Conservation (phyloP, 2,888 invertebrate genomes). For the Andrena dorsata region DNA sequence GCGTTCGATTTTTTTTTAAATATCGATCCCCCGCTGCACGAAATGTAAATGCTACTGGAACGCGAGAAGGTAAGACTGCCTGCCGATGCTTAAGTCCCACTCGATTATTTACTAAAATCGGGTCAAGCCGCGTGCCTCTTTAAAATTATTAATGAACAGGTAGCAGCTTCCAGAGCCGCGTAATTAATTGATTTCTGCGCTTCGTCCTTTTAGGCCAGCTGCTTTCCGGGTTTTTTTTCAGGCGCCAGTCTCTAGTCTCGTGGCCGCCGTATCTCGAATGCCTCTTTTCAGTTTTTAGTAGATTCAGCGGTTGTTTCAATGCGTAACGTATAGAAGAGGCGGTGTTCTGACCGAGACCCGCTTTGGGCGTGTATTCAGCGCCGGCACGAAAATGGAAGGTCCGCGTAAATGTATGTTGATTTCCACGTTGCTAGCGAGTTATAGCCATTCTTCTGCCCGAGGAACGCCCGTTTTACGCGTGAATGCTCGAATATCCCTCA, state of each 20-base stretch:
- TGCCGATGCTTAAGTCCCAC: too few species aligned
- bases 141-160: background rate
- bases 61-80: too few species aligned
- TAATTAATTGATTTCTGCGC: conserved; percentile 3
- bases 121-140: background rate
- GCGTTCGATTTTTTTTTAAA: background rate
- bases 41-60: background rate
- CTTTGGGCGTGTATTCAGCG: too few species aligned
- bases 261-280: background rate
- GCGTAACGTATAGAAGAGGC: too few species aligned
- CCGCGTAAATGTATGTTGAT: too few species aligned
- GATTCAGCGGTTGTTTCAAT: too few species aligned
- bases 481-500: background rate
- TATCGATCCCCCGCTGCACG: background rate
- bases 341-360: too few species aligned
- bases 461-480: background rate
- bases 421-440: too few species aligned
- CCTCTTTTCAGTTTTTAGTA: too few species aligned
- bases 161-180: background rate
- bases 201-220: background rate
- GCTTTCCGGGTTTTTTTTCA: background rate
- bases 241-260: background rate
- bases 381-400: too few species aligned
- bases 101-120: too few species aligned
- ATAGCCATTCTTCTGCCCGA: background rate